These are phyloP conservation scores for Chitala chitala DNA, from an alignment of 2,113 vertebrate species.

Conservation along the genomic window DNA sequence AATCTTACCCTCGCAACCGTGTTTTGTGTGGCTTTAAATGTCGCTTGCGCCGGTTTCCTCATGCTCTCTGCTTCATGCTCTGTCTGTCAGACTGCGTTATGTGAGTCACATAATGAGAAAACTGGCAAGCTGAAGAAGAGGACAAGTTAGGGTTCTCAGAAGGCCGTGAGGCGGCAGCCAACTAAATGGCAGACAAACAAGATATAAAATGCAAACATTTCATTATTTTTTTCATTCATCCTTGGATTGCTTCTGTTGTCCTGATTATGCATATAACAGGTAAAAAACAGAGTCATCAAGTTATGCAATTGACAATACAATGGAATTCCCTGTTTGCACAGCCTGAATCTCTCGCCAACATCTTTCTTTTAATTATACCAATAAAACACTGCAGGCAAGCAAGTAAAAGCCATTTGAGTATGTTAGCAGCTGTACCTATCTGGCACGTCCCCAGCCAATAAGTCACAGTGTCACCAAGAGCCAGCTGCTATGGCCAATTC, in stretches of 20 bases:
- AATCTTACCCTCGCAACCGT: background rate
- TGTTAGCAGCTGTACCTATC: background rate
- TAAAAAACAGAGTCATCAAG: background rate
- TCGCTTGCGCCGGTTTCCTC: background rate
- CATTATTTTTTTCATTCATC: background rate
- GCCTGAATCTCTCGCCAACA: background rate
- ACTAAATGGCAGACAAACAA: background rate
- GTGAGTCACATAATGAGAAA: background rate
- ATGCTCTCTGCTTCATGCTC: background rate
- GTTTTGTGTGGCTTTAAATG: too few species aligned
- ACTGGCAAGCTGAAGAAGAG: background rate
- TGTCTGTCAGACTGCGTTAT: background rate
- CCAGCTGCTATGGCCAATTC: background rate
- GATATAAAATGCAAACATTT: background rate
- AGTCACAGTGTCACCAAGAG: background rate
- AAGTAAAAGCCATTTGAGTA: background rate
- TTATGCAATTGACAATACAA: background rate
- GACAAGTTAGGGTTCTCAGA: background rate
- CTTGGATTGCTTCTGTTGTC: background rate
- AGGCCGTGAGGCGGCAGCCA: background rate
- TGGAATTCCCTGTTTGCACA: background rate
- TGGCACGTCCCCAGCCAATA: background rate
- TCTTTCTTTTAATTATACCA: slow-evolving; percentile 2
- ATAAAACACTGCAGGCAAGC: background rate
- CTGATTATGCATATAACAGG: background rate